These are phyloP conservation scores for Sigmodon hispidus DNA, from an alignment of 2,113 vertebrate genomes.

Conservation along the genomic window DNA sequence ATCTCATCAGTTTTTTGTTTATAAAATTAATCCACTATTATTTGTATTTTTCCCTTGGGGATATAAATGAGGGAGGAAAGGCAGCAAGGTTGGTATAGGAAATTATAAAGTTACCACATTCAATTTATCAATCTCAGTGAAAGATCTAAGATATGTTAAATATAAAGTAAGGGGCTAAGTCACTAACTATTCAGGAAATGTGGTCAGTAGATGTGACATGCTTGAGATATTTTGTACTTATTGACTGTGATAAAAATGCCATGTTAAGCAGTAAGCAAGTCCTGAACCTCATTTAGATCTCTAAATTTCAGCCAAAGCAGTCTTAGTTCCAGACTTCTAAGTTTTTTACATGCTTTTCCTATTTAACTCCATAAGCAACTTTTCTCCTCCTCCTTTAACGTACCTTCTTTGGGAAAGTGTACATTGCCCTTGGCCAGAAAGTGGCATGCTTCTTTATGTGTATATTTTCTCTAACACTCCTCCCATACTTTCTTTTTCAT, in stretches of 20 bases:
- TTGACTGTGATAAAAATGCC: neutral
- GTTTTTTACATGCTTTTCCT: neutral
- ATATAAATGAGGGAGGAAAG: constrained; percentile 58
- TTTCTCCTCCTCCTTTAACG: neutral
- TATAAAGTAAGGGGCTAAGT: neutral
- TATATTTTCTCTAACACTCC: neutral
- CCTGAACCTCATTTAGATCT: neutral
- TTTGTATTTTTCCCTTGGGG: constrained; percentile 61
- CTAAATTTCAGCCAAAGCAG: constrained; percentile 5
- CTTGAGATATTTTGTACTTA: neutral
- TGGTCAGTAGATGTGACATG: neutral
- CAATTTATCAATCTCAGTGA: neutral
- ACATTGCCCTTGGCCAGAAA: neutral
- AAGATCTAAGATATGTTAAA: neutral
- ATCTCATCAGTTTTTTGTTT: constrained; percentile 64
- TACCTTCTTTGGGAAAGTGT: neutral
- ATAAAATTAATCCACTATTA: constrained; percentile 53
- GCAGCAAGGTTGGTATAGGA: constrained; percentile 7
- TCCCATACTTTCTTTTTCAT: neutral
- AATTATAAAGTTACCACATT: constrained; percentile 16
- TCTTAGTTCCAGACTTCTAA: neutral
- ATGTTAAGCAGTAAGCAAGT: neutral
- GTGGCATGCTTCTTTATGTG: neutral
- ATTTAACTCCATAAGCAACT: neutral
- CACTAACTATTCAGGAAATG: constrained; percentile 2